Base-by-base conservation (phyloP, 2,797 vertebrate species). In the Rhincodon typus region DNA sequence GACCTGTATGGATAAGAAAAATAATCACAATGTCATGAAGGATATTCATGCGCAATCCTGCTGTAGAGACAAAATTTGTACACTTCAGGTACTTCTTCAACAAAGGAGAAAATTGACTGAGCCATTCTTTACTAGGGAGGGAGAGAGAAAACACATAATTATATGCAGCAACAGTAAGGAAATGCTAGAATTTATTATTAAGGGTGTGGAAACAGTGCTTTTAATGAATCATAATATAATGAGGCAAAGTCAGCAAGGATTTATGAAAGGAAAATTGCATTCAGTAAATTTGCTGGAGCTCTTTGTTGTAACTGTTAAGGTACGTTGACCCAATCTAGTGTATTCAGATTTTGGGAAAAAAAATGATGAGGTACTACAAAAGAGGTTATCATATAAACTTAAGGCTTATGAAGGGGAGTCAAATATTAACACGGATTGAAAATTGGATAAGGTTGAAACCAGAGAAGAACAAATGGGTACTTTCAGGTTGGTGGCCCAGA, bases 1-100 rank as follows among this genome's bases (percentile, higher is more conserved):
- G 79, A 98, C 98, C 98, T 98, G 96, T 95, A 42, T 0, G 46
- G 95, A 23, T 0, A 1, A 96, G 96, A 57, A 77, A 70, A 95
- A 77, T 46, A 53, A 17, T 90, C 25, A 94, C 46, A 77, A 50
- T 77, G 70, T 72, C 12, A 95, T 94, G 42, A 53, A 72, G 25
- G 42, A 50, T 74, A 72, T 53, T 19, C 74, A 50, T 53, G 70
- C 15, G 57, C 34, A 91, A 91, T 66, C 57, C 34, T n/a, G 46
- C 46, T 53, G 53, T 77, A 77, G 25, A 77, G 53, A 95, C 72
- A 57, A 95, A 95, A 50, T 23, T 25, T 42, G 4, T 23, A 46
- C 82, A 84, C 21, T 84, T 84, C 82, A 46, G 38, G 42, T 19
- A 84, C 21, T 25, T 46, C 46, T 69, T 42, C 62, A 69, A n/a